These are phyloP conservation scores for Coranthus polyacanthus DNA, from an alignment of 2,797 vertebrate species.

Conservation along the genomic window DNA sequence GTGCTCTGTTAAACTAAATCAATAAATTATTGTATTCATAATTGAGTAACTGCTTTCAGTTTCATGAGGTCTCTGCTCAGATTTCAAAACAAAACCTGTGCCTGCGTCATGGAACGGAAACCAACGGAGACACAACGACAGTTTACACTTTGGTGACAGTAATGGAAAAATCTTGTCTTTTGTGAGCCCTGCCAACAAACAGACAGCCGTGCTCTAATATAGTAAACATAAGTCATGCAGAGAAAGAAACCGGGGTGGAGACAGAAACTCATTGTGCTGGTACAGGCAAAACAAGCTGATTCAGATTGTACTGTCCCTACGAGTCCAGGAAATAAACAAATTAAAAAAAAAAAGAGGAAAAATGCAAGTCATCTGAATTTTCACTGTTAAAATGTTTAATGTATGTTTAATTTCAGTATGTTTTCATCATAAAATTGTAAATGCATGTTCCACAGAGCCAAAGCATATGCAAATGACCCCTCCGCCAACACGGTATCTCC, in stretches of 20 bases:
- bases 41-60: constrained; percentile 4
- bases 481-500: constrained; percentile 24
- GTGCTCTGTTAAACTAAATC: constrained; percentile 51
- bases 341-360: too few relatives aligned
- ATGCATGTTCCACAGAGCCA: background rate
- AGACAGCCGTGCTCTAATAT: constrained; percentile 13
- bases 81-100: constrained; percentile 41
- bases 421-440: constrained; percentile 14
- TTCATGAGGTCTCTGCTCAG: background rate
- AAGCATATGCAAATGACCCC: constrained; percentile 24
- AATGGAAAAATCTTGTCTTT: constrained; percentile 38
- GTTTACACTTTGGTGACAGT: constrained; percentile 34
- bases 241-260: constrained; percentile 51
- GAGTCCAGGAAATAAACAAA: background rate
- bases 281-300: constrained; percentile 67
- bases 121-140: constrained; percentile 32
- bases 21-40: constrained; percentile 77
- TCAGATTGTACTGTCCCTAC: constrained; percentile 25
- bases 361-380: background rate
- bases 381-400: background rate
- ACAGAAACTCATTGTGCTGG: constrained; percentile 57
- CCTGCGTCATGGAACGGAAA: constrained; percentile 41
- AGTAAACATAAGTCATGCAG: constrained; percentile 18
- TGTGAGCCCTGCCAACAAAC: background rate
- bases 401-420: background rate